These are phyloP conservation scores for Phycodurus eques DNA, from an alignment of 2,113 vertebrate genomes.

Conservation along the genomic window DNA sequence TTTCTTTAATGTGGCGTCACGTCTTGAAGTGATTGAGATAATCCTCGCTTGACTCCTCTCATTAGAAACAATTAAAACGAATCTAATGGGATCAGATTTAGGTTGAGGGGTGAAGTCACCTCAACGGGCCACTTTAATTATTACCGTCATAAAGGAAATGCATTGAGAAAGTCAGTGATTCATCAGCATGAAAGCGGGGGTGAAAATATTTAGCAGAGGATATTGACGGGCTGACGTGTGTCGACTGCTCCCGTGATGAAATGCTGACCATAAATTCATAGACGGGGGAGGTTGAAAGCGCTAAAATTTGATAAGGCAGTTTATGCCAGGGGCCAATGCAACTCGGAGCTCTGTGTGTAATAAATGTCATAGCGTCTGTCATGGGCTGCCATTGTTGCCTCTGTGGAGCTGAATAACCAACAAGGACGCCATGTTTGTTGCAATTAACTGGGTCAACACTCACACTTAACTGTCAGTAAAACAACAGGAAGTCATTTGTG, in stretches of 20 bases:
- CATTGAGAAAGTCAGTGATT: not conserved
- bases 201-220: not conserved
- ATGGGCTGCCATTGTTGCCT: not conserved
- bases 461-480: slow-evolving; percentile 7
- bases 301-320: slow-evolving; percentile 34
- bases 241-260: slow-evolving; percentile 4
- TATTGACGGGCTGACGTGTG: not conserved
- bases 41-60: slow-evolving; percentile 2
- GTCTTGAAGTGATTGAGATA: slow-evolving; percentile 11
- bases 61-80: not conserved
- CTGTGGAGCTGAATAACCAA: not conserved
- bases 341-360: slow-evolving; percentile 21
- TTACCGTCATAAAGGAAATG: not conserved
- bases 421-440: not conserved
- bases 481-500: not conserved
- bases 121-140: not conserved
- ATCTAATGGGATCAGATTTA: slow-evolving; percentile 1
- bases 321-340: slow-evolving; percentile 19
- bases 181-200: not conserved
- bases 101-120: not conserved
- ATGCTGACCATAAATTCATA: slow-evolving; percentile 6
- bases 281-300: slow-evolving; percentile 23
- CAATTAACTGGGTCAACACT: slow-evolving; percentile 42
- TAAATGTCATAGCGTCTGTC: slow-evolving; percentile 17
- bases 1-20: slow-evolving; percentile 6